phyloP scores from a whole-genome alignment of 2,888 invertebrate genomes.

The Oligia strigilis region DNA sequence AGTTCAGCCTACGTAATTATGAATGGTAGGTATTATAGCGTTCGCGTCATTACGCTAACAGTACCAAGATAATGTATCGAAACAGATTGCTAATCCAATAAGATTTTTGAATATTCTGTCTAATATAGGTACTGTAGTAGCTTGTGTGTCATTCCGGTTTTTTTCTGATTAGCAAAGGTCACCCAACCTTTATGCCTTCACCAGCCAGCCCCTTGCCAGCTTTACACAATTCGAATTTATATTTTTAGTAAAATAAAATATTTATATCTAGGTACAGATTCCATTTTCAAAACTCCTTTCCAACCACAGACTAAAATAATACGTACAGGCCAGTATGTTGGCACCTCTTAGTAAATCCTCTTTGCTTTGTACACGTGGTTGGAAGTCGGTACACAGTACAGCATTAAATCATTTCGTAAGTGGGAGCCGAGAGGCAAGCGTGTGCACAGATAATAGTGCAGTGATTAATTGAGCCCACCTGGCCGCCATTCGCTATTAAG shows the following conservation, averaged over 20 bases:
- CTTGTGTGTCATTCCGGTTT: neutral
- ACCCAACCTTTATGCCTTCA: no score
- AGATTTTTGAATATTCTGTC: neutral
- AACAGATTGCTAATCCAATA: conserved; percentile 15
- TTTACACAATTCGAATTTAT: neutral
- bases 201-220: neutral
- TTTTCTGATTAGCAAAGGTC: neutral
- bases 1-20: conserved; percentile 14
- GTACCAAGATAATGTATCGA: conserved; percentile 9
- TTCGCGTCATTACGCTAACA: conserved; percentile 18
- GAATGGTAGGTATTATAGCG: neutral
- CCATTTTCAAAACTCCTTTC: conserved; percentile 23
- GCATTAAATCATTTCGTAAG: conserved; percentile 67
- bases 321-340: neutral
- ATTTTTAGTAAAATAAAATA: no score
- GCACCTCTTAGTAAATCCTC: conserved; percentile 23
- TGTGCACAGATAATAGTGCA: conserved; percentile 59
- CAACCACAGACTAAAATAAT: conserved; percentile 20
- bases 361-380: conserved; percentile 30
- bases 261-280: neutral
- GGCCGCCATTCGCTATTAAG: conserved; percentile 59
- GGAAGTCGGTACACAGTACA: conserved; percentile 24
- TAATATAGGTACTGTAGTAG: neutral
- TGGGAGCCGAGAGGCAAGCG: conserved; percentile 34
- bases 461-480: conserved; percentile 72